phyloP scores from a whole-genome alignment of 2,888 invertebrate genomes.

The Cerastis rubricosa region DNA sequence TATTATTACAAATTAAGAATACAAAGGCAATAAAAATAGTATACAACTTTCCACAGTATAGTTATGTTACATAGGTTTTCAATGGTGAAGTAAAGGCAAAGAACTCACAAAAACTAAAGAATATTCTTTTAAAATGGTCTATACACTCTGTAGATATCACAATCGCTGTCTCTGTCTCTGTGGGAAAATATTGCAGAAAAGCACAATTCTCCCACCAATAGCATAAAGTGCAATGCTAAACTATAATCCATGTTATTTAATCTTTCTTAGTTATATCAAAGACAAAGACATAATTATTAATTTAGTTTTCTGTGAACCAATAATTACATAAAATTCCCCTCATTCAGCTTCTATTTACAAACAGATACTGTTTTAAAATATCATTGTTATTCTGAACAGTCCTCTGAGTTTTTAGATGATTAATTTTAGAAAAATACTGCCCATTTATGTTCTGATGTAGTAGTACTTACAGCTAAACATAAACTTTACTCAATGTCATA shows the following conservation, averaged over 20 bases:
- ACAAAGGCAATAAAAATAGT: neutral
- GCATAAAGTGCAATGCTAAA: neutral
- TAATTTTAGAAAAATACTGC: neutral
- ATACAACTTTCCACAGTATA: neutral
- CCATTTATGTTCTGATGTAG: neutral
- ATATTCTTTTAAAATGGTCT: neutral
- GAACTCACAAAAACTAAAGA: neutral
- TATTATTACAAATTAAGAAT: neutral
- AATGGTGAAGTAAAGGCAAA: neutral
- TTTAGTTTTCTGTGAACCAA: neutral
- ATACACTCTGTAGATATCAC: neutral
- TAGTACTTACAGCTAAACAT: neutral
- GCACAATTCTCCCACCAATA: neutral
- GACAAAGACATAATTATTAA: too few species aligned
- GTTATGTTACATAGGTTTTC: neutral
- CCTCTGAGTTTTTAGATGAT: neutral
- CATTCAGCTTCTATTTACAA: neutral
- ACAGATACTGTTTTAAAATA: neutral
- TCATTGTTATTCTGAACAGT: neutral
- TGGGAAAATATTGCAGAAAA: neutral
- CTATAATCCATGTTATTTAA: neutral
- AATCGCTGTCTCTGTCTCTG: neutral
- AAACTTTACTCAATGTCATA: neutral
- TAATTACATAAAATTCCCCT: neutral
- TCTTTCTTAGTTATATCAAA: neutral